Conservation (phyloP, 2,888 invertebrate species). For the Acanthosepion pharaonis region DNA sequence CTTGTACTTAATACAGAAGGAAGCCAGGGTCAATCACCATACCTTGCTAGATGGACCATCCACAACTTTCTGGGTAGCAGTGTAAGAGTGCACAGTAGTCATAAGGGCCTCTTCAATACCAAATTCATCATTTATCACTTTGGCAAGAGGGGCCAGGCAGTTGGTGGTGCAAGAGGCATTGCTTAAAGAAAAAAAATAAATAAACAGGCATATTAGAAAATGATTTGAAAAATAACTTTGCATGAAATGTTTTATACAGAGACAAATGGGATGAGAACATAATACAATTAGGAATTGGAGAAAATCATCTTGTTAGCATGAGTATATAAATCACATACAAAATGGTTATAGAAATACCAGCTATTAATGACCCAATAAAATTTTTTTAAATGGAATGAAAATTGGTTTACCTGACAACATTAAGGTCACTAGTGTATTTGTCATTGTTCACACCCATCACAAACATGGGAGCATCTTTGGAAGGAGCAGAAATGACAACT, state of each 20-base stretch:
- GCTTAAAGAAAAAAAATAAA: slow-evolving; percentile 59
- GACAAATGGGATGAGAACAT: not conserved
- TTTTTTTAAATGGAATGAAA: not conserved
- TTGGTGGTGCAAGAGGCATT: slow-evolving; percentile 99
- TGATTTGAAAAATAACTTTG: too few species aligned
- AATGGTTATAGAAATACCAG: too few species aligned
- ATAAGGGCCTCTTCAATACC: slow-evolving; percentile 94
- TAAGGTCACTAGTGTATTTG: slow-evolving; percentile 86
- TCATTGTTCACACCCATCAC: slow-evolving; percentile 97
- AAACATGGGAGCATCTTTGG: slow-evolving; percentile 99
- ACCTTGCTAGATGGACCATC: slow-evolving; percentile 88
- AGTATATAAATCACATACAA: too few species aligned
- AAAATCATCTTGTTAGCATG: too few species aligned
- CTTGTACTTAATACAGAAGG: too few species aligned
- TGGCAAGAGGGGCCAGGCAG: slow-evolving; percentile 96
- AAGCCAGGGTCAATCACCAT: not conserved
- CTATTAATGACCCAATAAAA: too few species aligned
- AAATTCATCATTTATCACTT: slow-evolving; percentile 96
- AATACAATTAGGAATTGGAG: too few species aligned
- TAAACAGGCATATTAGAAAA: too few species aligned
- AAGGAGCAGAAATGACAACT: slow-evolving; percentile 97
- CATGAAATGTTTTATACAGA: too few species aligned
- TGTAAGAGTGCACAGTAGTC: slow-evolving; percentile 98
- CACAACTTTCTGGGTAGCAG: slow-evolving; percentile 97
- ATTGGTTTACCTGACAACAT: slow-evolving; percentile 64